Evolutionary conservation across 2,888 invertebrate species (phyloP).

Genomic region (Parelbella ahira): DNA sequence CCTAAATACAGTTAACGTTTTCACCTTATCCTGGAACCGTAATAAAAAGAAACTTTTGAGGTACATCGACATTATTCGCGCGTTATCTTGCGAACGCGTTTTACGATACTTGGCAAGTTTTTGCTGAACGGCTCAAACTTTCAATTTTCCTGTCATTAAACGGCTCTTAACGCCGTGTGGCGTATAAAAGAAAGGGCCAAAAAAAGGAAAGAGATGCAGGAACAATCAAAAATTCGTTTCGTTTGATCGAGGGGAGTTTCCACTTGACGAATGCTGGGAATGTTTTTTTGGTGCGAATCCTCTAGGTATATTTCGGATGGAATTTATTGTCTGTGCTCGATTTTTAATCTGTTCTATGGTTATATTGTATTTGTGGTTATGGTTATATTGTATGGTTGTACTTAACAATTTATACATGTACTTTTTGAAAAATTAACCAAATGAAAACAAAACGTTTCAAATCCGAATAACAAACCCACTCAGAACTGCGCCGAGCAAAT

Average conservation of each 20-base stretch:
- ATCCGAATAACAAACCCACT: constrained; percentile 24
- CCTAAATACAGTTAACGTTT: neutral
- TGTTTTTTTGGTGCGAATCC: constrained; percentile 30
- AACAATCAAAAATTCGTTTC: constrained; percentile 64
- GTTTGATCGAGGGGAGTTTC: constrained; percentile 45
- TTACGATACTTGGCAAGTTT: constrained; percentile 57
- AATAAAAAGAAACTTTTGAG: no score
- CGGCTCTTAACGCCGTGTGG: constrained; percentile 53
- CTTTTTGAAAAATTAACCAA: no score
- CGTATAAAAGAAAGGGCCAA: constrained; percentile 29
- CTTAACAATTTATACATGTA: no score
- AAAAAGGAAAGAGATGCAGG: constrained; percentile 37
- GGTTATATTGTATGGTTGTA: no score
- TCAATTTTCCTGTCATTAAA: constrained; percentile 77
- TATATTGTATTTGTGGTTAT: no score
- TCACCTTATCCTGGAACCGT: constrained; percentile 8
- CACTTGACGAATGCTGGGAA: constrained; percentile 28
- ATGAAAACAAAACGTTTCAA: constrained; percentile 13
- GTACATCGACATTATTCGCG: constrained; percentile 46
- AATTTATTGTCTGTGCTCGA: constrained; percentile 10
- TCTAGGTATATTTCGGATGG: constrained; percentile 1
- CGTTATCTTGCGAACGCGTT: constrained; percentile 53
- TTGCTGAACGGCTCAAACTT: constrained; percentile 53
- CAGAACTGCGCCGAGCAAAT: constrained; percentile 48
- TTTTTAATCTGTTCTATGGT: constrained; percentile 9